Evolutionary conservation across 2,888 invertebrate species (phyloP).

Genomic region (Nomada hirtipes): DNA sequence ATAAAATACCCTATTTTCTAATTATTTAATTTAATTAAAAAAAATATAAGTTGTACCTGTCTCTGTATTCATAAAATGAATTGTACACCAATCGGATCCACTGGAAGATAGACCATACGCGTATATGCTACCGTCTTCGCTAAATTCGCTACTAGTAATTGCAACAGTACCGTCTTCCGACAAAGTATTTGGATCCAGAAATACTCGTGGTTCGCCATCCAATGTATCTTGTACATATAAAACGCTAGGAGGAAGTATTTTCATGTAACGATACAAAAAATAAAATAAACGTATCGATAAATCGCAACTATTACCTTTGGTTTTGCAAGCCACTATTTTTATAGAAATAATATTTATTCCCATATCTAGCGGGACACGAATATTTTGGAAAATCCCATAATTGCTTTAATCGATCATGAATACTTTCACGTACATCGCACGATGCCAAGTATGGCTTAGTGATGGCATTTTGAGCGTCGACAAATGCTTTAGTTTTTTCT

Average conservation of each 20-base stretch:
- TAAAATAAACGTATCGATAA: background rate
- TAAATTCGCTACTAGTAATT: slow-evolving; percentile 91
- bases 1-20: background rate
- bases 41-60: slow-evolving; percentile 85
- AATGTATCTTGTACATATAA: slow-evolving; percentile 94
- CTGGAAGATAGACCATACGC: slow-evolving; percentile 96
- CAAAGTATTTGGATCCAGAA: slow-evolving; percentile 97
- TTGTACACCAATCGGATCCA: slow-evolving; percentile 98
- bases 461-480: slow-evolving; percentile 95
- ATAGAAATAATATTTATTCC: slow-evolving; percentile 94
- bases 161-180: slow-evolving; percentile 96
- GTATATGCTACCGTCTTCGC: slow-evolving; percentile 94
- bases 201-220: slow-evolving; percentile 91
- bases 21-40: background rate
- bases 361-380: slow-evolving; percentile 93
- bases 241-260: slow-evolving; percentile 87
- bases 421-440: slow-evolving; percentile 89
- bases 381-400: slow-evolving; percentile 99
- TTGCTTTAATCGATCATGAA: slow-evolving; percentile 93
- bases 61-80: slow-evolving; percentile 91
- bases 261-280: slow-evolving; percentile 53
- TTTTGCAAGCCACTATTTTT: slow-evolving; percentile 98
- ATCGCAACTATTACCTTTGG: slow-evolving; percentile 89
- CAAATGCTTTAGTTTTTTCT: slow-evolving; percentile 95
- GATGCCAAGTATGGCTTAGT: slow-evolving; percentile 93